Evolutionary conservation across 2,888 invertebrate genomes (phyloP).

Genomic region (Liodrosophila aerea): DNA sequence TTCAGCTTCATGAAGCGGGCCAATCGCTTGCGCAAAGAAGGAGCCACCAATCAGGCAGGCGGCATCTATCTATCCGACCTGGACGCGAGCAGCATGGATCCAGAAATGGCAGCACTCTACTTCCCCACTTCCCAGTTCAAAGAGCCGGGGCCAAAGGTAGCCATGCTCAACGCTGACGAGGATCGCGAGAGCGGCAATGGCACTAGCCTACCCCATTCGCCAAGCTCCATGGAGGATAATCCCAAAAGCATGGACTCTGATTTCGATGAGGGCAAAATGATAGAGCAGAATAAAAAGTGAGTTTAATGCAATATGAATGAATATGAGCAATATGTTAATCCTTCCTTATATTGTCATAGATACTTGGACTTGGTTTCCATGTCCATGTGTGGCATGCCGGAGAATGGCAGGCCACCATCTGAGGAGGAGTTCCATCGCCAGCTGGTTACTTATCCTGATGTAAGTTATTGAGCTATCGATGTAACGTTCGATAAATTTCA

Average conservation of each 20-base stretch:
- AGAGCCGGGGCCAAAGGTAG: slow-evolving; percentile 32
- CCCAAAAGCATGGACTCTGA: slow-evolving; percentile 91
- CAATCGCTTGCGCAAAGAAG: slow-evolving; percentile 85
- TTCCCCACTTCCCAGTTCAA: slow-evolving; percentile 85
- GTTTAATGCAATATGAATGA: no score
- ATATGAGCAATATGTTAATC: slow-evolving; percentile 2
- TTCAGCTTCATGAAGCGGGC: slow-evolving; percentile 95
- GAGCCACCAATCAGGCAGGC: slow-evolving; percentile 83
- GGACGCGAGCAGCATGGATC: slow-evolving; percentile 93
- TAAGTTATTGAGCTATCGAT: slow-evolving; percentile 66
- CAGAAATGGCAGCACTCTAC: slow-evolving; percentile 94
- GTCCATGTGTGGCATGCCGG: slow-evolving; percentile 89
- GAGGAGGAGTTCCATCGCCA: slow-evolving; percentile 86
- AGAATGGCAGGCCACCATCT: slow-evolving; percentile 84
- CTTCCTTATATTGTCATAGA: slow-evolving; percentile 53
- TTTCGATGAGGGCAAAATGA: slow-evolving; percentile 88
- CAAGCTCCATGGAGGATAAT: slow-evolving; percentile 91
- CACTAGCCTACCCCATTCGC: slow-evolving; percentile 96
- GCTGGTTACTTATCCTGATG: slow-evolving; percentile 83
- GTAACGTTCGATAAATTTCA: not conserved
- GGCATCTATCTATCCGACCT: slow-evolving; percentile 95
- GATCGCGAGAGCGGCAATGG: slow-evolving; percentile 98
- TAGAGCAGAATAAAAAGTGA: slow-evolving; percentile 82
- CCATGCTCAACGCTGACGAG: slow-evolving; percentile 85
- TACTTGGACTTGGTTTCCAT: slow-evolving; percentile 87